Conservation (phyloP, 2,888 invertebrate species). For the Theodoxus fluviatilis region DNA sequence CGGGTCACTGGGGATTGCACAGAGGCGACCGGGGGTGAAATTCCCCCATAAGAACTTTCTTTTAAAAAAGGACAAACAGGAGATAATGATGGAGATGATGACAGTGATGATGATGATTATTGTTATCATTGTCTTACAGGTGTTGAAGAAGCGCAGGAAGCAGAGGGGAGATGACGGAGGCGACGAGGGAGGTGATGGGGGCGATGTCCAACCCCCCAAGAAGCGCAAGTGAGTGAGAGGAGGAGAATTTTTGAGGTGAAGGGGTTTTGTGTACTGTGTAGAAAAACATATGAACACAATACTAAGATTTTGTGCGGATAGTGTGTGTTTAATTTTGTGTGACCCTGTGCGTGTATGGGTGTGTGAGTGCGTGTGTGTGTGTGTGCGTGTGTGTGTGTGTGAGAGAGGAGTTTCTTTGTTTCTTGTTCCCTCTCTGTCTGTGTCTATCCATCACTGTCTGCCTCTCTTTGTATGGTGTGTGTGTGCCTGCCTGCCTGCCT, state of each 20-base stretch:
- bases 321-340: too few species aligned
- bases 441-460: too few species aligned
- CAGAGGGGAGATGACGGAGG: slow-evolving; percentile 45
- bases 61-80: too few species aligned
- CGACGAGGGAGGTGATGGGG: slow-evolving; percentile 42
- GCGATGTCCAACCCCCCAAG: slow-evolving; percentile 36
- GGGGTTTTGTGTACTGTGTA: neutral
- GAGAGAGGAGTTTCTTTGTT: slow-evolving; percentile 15
- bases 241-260: slow-evolving; percentile 6
- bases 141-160: slow-evolving; percentile 65
- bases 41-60: too few species aligned
- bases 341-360: too few species aligned
- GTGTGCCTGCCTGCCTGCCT: slow-evolving; percentile 13
- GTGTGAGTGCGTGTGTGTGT: slow-evolving; percentile 31
- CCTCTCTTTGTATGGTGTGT: too few species aligned
- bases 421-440: slow-evolving; percentile 14
- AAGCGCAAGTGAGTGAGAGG: slow-evolving; percentile 6
- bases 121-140: slow-evolving; percentile 65
- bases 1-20: too few species aligned
- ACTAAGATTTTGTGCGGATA: too few species aligned
- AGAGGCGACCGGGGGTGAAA: too few species aligned
- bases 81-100: too few species aligned
- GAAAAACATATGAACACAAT: too few species aligned
- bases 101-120: too few species aligned
- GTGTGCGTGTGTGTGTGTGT: neutral